phyloP scores from a whole-genome alignment of 2,113 vertebrate genomes.

The Formicarius rufipectus region DNA sequence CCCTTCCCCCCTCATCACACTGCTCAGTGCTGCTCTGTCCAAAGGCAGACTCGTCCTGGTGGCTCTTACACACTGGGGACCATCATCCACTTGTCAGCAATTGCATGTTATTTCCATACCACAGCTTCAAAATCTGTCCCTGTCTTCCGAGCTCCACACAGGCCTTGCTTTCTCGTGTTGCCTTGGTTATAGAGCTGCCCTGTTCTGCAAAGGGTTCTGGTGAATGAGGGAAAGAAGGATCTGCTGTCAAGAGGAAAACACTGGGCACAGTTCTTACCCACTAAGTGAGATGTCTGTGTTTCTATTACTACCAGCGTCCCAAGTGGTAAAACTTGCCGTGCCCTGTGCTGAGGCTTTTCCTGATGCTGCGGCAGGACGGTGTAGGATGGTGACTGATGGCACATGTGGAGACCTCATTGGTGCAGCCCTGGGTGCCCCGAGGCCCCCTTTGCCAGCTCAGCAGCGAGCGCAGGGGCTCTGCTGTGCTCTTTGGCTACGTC shows the following conservation, averaged over 20 bases:
- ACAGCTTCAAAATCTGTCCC: background rate
- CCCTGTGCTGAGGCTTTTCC: background rate
- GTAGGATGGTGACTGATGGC: background rate
- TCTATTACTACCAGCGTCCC: background rate
- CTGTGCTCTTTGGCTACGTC: background rate
- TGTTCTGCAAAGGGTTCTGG: background rate
- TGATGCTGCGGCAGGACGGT: background rate
- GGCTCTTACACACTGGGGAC: background rate
- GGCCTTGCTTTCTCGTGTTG: rapidly evolving
- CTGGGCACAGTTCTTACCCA: background rate
- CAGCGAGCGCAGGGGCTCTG: rapidly evolving
- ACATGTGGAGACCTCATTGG: background rate
- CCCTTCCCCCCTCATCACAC: too few species aligned
- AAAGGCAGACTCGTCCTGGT: background rate
- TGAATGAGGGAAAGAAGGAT: background rate
- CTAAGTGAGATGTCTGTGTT: background rate
- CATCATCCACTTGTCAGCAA: background rate
- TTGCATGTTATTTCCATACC: background rate
- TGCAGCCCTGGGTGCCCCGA: rapidly evolving
- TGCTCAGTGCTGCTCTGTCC: background rate
- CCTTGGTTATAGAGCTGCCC: background rate
- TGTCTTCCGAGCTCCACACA: background rate
- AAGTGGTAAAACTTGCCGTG: background rate
- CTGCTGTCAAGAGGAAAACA: background rate
- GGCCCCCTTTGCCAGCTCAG: background rate